Percentiles rank a stretch among this genome's conserved stretches.
These are phyloP conservation scores for Ammodytes dubius DNA, from an alignment of 2,113 vertebrate genomes.

Conservation along the genomic window DNA sequence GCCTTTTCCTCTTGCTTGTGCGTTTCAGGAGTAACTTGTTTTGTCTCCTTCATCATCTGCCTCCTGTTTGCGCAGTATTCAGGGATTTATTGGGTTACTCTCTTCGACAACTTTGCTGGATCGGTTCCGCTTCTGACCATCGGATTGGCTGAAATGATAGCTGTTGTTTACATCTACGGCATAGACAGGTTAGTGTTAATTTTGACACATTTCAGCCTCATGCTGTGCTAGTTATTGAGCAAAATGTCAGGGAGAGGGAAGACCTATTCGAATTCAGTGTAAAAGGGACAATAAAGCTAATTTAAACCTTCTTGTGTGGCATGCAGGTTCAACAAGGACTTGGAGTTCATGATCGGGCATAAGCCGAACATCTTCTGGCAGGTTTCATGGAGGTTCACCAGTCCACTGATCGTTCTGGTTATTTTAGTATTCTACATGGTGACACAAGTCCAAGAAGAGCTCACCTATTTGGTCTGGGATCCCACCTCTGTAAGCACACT, in stretches of 20 bases:
- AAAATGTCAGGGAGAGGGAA: not conserved
- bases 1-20: constrained; percentile 17
- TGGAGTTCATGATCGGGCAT: constrained; percentile 69
- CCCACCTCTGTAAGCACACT: constrained; percentile 86
- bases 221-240: not conserved
- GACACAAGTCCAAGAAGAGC: constrained; percentile 84
- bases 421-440: constrained; percentile 94
- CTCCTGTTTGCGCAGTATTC: constrained; percentile 91
- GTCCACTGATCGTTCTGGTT: constrained; percentile 91
- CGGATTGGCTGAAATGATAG: constrained; percentile 92
- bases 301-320: not conserved
- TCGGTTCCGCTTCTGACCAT: constrained; percentile 92
- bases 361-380: constrained; percentile 95
- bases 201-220: not conserved
- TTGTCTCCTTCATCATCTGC: constrained; percentile 83
- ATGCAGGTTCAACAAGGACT: constrained; percentile 55
- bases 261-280: not conserved
- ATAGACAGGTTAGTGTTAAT: constrained; percentile 74
- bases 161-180: constrained; percentile 92
- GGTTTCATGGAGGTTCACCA: constrained; percentile 88
- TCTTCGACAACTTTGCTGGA: constrained; percentile 91
- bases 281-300: not conserved
- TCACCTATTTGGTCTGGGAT: constrained; percentile 90
- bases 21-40: constrained; percentile 87
- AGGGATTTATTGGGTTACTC: constrained; percentile 92